Evolutionary conservation across 2,888 invertebrate species (phyloP), one percentile per base, ranked within the genome.

Genomic region (Keiferia lycopersicella): DNA sequence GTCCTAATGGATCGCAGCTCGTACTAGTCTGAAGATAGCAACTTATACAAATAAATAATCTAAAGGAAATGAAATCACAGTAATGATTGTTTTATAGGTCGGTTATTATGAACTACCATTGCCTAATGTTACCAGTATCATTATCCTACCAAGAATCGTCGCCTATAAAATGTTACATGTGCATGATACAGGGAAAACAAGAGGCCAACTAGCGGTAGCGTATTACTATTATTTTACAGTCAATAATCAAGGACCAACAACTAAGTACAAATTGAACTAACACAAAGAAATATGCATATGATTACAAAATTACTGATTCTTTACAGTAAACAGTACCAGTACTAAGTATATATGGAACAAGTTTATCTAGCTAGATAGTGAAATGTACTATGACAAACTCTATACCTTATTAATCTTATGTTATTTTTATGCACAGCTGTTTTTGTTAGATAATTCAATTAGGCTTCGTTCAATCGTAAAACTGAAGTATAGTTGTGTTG

Each of bases 51-150:
- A 45, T 45, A 45, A 57, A 57, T 63, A 39, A 45, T n/a, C 39
- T 56, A 61, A 62, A 18, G 51, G 58, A 57, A 65, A 59, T 11
- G 26, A 59, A 65, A 62, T 62, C 62, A 65, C 62, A 65, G 62
- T 59, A 61, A 57, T 60, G 26, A 65, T 65, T 58, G 58, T 65
- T 39, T 39, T 62, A 59, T 51, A 58, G 20, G 18, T 45, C 6
- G 34, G 34, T 58, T 30, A 64, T 45, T 16, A 53, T 50, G 38
- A 41, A 48, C 50, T 62, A 57, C 48, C 38, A 61, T 18, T 30
- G 16, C 41, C 51, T 64, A 60, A 18, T 56, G 30, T 39, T 51
- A 65, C 58, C 65, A 65, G 59, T 51, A 62, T 41, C n/a, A 65
- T 57, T 50, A 62, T 41, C 45, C 62, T 53, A 58, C 58, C 39